Conservation (phyloP, 2,888 invertebrate genomes). For the Eupithecia inturbata region DNA sequence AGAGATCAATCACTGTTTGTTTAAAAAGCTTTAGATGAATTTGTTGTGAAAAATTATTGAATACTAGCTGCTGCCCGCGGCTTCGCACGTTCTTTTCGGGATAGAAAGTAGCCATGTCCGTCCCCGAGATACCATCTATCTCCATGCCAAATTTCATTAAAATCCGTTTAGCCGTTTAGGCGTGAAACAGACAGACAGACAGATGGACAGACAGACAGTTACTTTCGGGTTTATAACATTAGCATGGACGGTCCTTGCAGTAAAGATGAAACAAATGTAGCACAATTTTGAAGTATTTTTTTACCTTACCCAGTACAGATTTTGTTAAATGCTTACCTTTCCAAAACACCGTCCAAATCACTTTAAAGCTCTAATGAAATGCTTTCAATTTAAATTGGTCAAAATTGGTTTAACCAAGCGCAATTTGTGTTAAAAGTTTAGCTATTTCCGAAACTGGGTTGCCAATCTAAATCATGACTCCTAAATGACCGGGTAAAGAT, state of each 20-base stretch:
- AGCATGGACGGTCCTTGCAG: background rate
- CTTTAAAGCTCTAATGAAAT: slow-evolving; percentile 25
- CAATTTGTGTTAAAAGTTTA: slow-evolving; percentile 33
- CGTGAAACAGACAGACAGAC: too few relatives aligned
- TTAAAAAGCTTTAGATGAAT: background rate
- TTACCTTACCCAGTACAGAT: background rate
- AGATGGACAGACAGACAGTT: too few relatives aligned
- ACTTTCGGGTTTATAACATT: too few relatives aligned
- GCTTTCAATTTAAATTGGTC: slow-evolving; percentile 31
- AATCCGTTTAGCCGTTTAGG: too few relatives aligned
- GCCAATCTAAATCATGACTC: slow-evolving; percentile 35
- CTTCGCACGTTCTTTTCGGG: too few relatives aligned
- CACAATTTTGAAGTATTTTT: background rate
- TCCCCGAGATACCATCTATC: too few relatives aligned
- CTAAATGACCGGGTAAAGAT: slow-evolving; percentile 31
- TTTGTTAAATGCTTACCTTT: background rate
- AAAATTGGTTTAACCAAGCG: slow-evolving; percentile 26
- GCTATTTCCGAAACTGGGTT: slow-evolving; percentile 27
- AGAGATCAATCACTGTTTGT: slow-evolving; percentile 15
- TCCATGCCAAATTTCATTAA: too few relatives aligned
- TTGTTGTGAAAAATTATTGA: background rate
- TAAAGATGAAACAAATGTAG: background rate
- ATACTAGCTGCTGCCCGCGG: background rate
- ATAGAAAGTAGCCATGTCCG: too few relatives aligned
- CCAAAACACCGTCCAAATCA: slow-evolving; percentile 13